Evolutionary conservation across 2,888 invertebrate species (phyloP), one percentile per base, ranked within the genome.

Genomic region (Lithophane socia): DNA sequence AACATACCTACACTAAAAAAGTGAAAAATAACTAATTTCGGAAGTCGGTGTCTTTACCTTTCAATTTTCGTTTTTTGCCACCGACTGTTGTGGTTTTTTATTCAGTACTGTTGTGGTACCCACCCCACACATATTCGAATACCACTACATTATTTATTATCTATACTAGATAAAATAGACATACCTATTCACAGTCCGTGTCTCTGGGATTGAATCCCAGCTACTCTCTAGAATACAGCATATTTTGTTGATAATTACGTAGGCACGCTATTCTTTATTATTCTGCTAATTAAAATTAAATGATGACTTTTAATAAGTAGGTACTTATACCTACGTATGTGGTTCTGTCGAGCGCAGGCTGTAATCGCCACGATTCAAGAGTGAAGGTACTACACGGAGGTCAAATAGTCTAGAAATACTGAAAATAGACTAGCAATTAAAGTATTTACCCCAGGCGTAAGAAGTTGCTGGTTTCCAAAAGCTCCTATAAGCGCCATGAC

Each of bases 401-500:
- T 52, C 3, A 37, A 37, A 18, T 58, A 49, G 60, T 44, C 10
- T n/a, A 60, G n/a, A 42, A n/a, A 52, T 21, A 24, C 7, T 16
- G 9, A n/a, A 47, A n/a, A 42, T 4, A n/a, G 44, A 44, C n/a
- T 21, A 16, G 16, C 4, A 79, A 16, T 58, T 52, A 18, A 42
- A 16, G 7, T 60, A 5, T 60, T 91, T 92, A 97, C 97, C 88
- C 97, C 98, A 0, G 98, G 98, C 1, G 98, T 98, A 9, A 98
- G 94, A 3, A 98, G 93, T 71, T 97, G 96, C 91, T 97, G 97
- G 93, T 98, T 97, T 37, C 99, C 99, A 90, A 98, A 98, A 3
- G 98, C 98, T 4, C 98, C 98, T 86, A 98, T 98, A 76, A 99
- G 96, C 0, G 99, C 98, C 89, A 97, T 97, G 0, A 98, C 97